These are phyloP conservation scores for Perizoma affinitatum DNA, from an alignment of 2,888 invertebrate species.

Conservation along the genomic window DNA sequence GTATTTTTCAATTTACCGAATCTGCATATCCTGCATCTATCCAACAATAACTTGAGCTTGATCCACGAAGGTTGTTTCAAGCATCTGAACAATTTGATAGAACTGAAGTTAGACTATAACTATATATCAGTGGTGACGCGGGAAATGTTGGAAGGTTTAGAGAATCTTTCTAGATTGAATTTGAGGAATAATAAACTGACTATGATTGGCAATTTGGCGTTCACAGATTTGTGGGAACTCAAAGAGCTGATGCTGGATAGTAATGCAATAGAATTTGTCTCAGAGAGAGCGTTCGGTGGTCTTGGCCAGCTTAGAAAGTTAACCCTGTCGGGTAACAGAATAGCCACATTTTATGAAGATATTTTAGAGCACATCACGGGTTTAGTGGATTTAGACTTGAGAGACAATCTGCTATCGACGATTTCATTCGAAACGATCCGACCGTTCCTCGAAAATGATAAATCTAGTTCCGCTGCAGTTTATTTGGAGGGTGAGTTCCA, in stretches of 20 bases:
- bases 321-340: constrained; percentile 89
- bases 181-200: constrained; percentile 89
- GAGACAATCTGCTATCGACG: constrained; percentile 90
- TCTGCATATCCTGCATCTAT: constrained; percentile 89
- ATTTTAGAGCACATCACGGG: constrained; percentile 88
- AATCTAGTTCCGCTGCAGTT: constrained; percentile 88
- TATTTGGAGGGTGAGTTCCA: constrained; percentile 89
- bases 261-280: constrained; percentile 88
- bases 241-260: constrained; percentile 88
- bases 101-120: constrained; percentile 91
- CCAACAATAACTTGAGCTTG: constrained; percentile 92
- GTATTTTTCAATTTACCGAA: constrained; percentile 90
- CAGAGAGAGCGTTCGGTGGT: constrained; percentile 90
- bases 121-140: constrained; percentile 89
- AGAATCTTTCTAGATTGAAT: constrained; percentile 88
- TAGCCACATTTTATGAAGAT: constrained; percentile 88
- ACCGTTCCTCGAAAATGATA: constrained; percentile 89
- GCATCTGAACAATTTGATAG: constrained; percentile 88
- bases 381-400: constrained; percentile 89
- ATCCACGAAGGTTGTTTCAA: constrained; percentile 94
- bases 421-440: constrained; percentile 90
- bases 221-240: constrained; percentile 89
- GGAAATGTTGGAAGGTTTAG: constrained; percentile 90
- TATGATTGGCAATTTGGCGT: constrained; percentile 91
- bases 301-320: constrained; percentile 88